Percentiles rank a stretch among this genome's conserved stretches.
These are phyloP conservation scores for Sminthurinus aureus DNA, from an alignment of 2,888 invertebrate species.

Conservation along the genomic window DNA sequence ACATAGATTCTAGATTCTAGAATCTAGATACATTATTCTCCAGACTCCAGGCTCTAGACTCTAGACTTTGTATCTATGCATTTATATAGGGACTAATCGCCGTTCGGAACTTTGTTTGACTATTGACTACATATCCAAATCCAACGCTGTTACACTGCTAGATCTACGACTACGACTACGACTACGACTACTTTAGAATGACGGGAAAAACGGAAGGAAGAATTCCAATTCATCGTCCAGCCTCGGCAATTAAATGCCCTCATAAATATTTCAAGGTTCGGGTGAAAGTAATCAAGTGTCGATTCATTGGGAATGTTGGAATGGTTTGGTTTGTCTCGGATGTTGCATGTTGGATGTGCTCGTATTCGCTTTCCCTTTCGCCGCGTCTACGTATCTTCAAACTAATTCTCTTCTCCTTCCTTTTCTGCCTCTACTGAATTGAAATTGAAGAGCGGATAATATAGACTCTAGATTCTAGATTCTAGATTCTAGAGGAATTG, in stretches of 20 bases:
- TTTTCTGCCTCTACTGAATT: neutral
- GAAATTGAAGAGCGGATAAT: too few species aligned
- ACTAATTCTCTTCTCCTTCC: neutral
- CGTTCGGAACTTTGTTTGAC: constrained; percentile 13
- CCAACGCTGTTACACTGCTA: too few species aligned
- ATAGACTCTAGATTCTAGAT: too few species aligned
- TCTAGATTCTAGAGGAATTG: too few species aligned
- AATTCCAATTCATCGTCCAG: constrained; percentile 50
- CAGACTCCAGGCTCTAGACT: neutral
- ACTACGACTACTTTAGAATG: constrained; percentile 27
- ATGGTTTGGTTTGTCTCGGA: constrained; percentile 15
- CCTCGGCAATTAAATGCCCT: constrained; percentile 58
- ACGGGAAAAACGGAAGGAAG: constrained; percentile 37
- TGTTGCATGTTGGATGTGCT: neutral
- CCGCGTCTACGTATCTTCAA: neutral
- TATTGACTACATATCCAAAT: too few species aligned
- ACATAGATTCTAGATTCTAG: too few species aligned
- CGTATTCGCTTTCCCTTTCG: neutral
- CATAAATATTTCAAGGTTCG: constrained; percentile 58
- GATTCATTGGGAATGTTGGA: constrained; percentile 48
- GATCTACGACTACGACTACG: too few species aligned
- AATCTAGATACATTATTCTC: neutral
- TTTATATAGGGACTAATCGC: constrained; percentile 14
- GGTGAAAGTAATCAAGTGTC: constrained; percentile 60
- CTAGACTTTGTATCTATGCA: neutral